Evolutionary conservation across 2,113 vertebrate species (phyloP), one percentile per base, ranked within the genome.

Genomic region (Ceuthmochares aereus): DNA sequence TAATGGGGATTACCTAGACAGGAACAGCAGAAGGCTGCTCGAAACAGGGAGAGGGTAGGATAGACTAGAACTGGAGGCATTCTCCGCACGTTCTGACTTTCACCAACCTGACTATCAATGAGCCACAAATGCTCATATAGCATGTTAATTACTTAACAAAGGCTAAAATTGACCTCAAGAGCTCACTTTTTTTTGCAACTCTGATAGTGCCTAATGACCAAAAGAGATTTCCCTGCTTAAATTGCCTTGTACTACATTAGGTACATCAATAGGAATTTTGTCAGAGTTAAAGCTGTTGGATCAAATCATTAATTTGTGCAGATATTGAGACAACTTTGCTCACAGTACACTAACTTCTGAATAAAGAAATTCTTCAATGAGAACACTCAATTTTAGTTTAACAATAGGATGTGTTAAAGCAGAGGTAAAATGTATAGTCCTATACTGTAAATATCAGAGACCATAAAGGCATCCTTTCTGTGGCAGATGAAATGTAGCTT

Each of bases 401-500:
- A 10, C 37, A 55, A 20, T 68, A 42, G 42, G 6, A 6, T 67
- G 21, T 74, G 19, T 64, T 76, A 37, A 93, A 54, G 58, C 12
- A 70, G 37, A 84, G 10, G 7, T 86, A 72, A 94, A 93, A 89
- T 60, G 21, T 19, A 34, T 29, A 40, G 20, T 69, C 10, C 36
- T 81, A 18, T 14, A 11, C 30, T 91, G 27, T 55, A 88, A 75
- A 23, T 67, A 56, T 40, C n/a, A 73, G 52, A 82, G 22, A 42
- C 6, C 40, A 25, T 42, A 20, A 54, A 80, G 90, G 19, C 21
- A 22, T 62, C 85, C 43, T 68, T 93, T 86, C 43, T 32, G 7
- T 62, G 43, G 49, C 69, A 92, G 88, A 76, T 34, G 79, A 70
- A 96, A 95, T 69, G 23, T 92, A 90, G 66, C 47, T 76, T 8